Conservation (phyloP, 2,888 invertebrate genomes). For the Psylliodes chrysocephalus region DNA sequence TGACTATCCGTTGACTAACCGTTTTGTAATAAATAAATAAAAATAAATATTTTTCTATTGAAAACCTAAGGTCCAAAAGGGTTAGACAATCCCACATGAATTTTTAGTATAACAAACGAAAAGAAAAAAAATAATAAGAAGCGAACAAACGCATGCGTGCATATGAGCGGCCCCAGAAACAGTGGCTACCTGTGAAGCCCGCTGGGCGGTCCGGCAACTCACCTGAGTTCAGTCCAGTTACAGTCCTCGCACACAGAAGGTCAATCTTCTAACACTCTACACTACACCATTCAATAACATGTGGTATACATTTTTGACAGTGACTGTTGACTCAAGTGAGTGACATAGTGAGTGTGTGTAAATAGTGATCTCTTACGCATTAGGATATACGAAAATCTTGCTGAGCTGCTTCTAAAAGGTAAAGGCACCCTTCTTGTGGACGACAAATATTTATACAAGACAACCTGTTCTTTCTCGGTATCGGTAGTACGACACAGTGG, state of each 20-base stretch:
- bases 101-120: conserved; percentile 39
- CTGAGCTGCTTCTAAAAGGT: conserved; percentile 36
- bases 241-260: conserved; percentile 59
- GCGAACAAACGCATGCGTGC: conserved; percentile 61
- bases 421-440: conserved; percentile 37
- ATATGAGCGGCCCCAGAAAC: conserved; percentile 57
- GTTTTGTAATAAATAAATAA: no score
- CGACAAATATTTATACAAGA: conserved; percentile 40
- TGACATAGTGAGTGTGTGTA: conserved; percentile 48
- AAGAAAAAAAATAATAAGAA: conserved; percentile 43
- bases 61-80: conserved; percentile 28
- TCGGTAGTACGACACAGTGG: conserved; percentile 14
- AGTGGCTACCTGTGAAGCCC: conserved; percentile 60
- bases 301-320: conserved; percentile 47
- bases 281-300: conserved; percentile 50
- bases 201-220: conserved; percentile 61
- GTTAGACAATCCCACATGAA: conserved; percentile 36
- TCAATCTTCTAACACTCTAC: conserved; percentile 47
- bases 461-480: conserved; percentile 24
- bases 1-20: no score
- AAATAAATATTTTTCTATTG: no score
- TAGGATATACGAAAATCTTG: conserved; percentile 42
- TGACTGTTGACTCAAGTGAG: conserved; percentile 48
- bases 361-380: conserved; percentile 45
- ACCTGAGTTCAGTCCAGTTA: conserved; percentile 61